phyloP scores from a whole-genome alignment of 2,113 vertebrate species.

The Ochotona princeps region DNA sequence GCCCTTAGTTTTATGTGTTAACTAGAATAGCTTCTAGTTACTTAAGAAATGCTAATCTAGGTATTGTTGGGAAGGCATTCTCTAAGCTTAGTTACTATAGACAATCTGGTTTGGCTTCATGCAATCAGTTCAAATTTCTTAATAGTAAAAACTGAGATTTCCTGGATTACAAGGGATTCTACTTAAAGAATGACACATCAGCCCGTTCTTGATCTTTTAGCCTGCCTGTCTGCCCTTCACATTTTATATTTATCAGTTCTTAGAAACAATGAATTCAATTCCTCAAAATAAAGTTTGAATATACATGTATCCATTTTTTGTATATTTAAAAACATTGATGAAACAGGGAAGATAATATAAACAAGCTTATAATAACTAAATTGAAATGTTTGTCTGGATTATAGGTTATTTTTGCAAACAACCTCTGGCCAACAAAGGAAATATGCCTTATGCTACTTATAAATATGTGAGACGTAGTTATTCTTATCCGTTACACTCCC shows the following conservation, averaged over 20 bases:
- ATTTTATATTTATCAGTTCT: background rate
- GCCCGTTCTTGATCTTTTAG: background rate
- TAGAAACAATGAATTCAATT: background rate
- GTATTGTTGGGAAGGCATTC: background rate
- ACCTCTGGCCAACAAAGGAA: background rate
- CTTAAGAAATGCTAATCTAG: background rate
- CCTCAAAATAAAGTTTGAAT: background rate
- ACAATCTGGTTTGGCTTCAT: background rate
- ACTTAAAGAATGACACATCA: background rate
- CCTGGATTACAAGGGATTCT: background rate
- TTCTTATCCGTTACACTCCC: slow-evolving; percentile 47
- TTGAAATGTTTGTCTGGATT: background rate
- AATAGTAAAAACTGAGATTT: background rate
- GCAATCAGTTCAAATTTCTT: background rate
- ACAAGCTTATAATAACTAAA: background rate
- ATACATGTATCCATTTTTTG: background rate
- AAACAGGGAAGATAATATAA: background rate
- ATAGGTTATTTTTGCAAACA: background rate
- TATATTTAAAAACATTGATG: background rate
- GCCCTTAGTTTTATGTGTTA: background rate
- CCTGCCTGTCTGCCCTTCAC: no score
- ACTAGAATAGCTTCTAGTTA: background rate
- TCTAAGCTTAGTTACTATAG: background rate
- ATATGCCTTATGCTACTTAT: background rate
- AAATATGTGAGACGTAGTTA: slow-evolving; percentile 62